Evolutionary conservation across 1,140 invertebrate genomes (phyloP), one percentile per base, ranked within the genome.

Genomic region (Lasioglossum baleicum): DNA sequence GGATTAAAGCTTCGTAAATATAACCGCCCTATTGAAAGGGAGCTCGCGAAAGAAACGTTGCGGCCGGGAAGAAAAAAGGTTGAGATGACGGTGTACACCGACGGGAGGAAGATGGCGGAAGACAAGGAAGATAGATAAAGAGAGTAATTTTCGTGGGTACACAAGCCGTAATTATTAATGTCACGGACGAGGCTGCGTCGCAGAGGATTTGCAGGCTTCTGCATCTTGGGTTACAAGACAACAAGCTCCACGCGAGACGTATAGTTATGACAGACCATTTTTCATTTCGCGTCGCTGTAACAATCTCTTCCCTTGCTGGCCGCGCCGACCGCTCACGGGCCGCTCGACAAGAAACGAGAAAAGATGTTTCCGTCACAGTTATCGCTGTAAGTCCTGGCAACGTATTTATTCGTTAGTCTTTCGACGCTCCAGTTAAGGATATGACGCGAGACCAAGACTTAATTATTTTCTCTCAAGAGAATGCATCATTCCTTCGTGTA

Each of bases 121-220:
- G 48, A 68, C 72, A 77, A 78, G 80, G 74, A 80, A 75, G 80
- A 70, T 79, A 75, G 86, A 88, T 87, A 88, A 88, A 87, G 86
- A 84, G 84, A 86, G 87, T 87, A 87, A 88, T 88, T 88, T 87
- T 86, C 87, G 82, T 83, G 67, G 79, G 87, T 81, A 87, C 86
- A 87, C 86, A 88, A 83, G 67, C 75, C 64, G 84, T 81, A 87
- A 86, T 88, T 88, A 88, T 88, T 88, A 88, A 88, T 82, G 87
- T 79, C 76, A 84, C 70, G 80, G 85, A 88, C 83, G 73, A 83
- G 65, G 58, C 70, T 22, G 78, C 77, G 84, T 81, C 71, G 77
- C 48, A 17, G 71, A 48, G 56, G 60, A 65, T 79, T 61, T 61
- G 68, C 78, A 51, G 26, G 71, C 60, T 60, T 26, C 75, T 81